Percentiles rank a stretch among this genome's conserved stretches.
These are phyloP conservation scores for Drosophila atripex DNA, from an alignment of 2,888 invertebrate species.

Conservation along the genomic window DNA sequence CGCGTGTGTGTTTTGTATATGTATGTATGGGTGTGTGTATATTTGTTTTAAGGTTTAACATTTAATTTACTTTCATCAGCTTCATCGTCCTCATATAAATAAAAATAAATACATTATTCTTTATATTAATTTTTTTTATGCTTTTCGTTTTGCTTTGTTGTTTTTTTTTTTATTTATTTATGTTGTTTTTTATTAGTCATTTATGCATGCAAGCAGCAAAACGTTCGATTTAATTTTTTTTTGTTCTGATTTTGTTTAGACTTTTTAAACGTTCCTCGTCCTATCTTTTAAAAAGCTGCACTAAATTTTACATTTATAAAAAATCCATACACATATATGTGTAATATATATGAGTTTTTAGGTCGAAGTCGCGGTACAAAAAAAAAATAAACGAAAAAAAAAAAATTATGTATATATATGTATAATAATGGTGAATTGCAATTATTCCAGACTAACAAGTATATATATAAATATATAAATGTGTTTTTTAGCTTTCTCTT, in stretches of 20 bases:
- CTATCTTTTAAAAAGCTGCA: constrained; percentile 64
- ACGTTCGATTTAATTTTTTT: constrained; percentile 32
- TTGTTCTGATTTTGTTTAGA: constrained; percentile 38
- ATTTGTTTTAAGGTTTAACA: constrained; percentile 76
- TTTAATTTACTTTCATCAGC: constrained; percentile 73
- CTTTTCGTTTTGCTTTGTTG: constrained; percentile 22
- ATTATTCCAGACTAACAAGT: constrained; percentile 52
- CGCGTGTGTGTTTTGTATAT: constrained; percentile 40
- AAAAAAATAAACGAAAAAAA: constrained; percentile 46
- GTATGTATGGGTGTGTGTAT: constrained; percentile 52
- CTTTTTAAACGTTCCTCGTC: constrained; percentile 41
- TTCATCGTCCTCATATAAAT: constrained; percentile 56
- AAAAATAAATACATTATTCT: constrained; percentile 74
- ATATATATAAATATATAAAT: constrained; percentile 37
- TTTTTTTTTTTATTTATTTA: constrained; percentile 13
- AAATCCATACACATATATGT: constrained; percentile 52
- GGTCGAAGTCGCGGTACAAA: constrained; percentile 41
- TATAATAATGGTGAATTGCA: constrained; percentile 45
- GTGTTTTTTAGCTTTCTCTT: constrained; percentile 1
- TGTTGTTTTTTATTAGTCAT: constrained; percentile 14
- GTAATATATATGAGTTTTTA: constrained; percentile 25
- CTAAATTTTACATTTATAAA: constrained; percentile 73
- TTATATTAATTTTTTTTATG: constrained; percentile 45
- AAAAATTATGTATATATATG: constrained; percentile 28
- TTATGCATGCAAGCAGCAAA: constrained; percentile 65